Evolutionary conservation across 1,140 invertebrate species (phyloP), one percentile per base, ranked within the genome.

Genomic region (Pollicipes pollicipes): DNA sequence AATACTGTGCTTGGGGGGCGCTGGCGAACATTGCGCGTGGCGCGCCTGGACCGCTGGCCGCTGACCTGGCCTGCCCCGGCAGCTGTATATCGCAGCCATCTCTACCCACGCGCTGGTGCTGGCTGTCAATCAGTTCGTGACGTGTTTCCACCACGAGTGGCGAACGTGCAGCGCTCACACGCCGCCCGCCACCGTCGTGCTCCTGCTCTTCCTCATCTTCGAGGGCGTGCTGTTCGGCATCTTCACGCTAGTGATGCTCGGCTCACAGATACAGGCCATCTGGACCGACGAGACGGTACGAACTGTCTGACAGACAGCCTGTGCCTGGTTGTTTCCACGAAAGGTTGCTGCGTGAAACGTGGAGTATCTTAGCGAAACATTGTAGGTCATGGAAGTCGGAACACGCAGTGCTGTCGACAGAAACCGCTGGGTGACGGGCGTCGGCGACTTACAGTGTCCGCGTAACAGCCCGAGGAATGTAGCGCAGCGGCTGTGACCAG

Each of bases 191-290:
- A 98, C 95, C 0, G 95, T 98, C 32, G 89, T 99, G 28, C 83
- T 99, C 67, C 81, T 99, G 24, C 85, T 99, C 69, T 97, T 98
- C 78, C 84, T 99, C n/a, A 90, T 95, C 31, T 97, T 99, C 78
- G 97, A 99, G 82, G 91, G 92, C 0, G 83, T 99, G 30, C 83
- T 99, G 28, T 99, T 99, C 83, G 93, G 95, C 26, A 95, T 99
- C 75, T 99, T 99, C 81, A 99, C 97, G 6, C 88, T 88, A 32
- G 94, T 99, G 16, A 99, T 99, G 97, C 87, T 97, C 76, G 90
- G 90, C 37, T 95, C 95, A 1, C 95, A 98, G 81, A 80, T 99
- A 26, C 92, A 95, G 78, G 94, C 95, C 21, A 99, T 99, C 77
- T 97, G 95, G 85, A 93, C 93, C 78, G 97, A 99, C 83, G 93